Evolutionary conservation across 2,113 vertebrate species (phyloP), one percentile per base, ranked within the genome.

Genomic region (Bagarius yarrelli): DNA sequence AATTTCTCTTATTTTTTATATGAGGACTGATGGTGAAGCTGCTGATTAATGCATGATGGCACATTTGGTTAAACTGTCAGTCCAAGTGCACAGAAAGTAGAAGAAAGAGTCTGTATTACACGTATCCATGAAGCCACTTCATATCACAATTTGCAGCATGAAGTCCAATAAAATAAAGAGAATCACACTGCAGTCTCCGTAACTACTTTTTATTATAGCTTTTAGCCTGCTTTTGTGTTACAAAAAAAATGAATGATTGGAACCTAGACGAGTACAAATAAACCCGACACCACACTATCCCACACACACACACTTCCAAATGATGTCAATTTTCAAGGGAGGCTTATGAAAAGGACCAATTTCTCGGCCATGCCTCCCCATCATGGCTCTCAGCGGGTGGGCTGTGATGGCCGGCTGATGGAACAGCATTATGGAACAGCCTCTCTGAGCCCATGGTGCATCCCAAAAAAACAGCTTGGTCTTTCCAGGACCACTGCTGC

Each of bases 281-380:
- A 84, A 76, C 74, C 77, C 36, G 59, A 72, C 66, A 63, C 50
- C 84, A 82, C 70, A 66, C 61, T 27, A 36, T 53, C 72, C 66
- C 78, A 53, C 44, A 40, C 69, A 32, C 60, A 36, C 64, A 32
- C 53, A 32, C 59, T 57, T 69, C 74, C 73, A 79, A 83, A 83
- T 85, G 18, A 85, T 85, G 84, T 81, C 81, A 78, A 85, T 81
- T 85, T 85, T 83, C 84, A 74, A 30, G 59, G 32, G 69, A 81
- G 78, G 64, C 74, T 83, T 81, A 78, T 83, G 69, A 85, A 85
- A 76, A 85, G 84, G 72, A 75, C 84, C 84, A 83, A 85, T 82
- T 86, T 79, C 82, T 34, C 27, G 56, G 72, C 53, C 66, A 69
- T 77, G 82, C 84, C 57, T 80, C 63, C 70, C 78, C 84, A 86